Evolutionary conservation across 1,140 invertebrate species (phyloP), one percentile per base, ranked within the genome.

Genomic region (Ruditapes philippinarum): DNA sequence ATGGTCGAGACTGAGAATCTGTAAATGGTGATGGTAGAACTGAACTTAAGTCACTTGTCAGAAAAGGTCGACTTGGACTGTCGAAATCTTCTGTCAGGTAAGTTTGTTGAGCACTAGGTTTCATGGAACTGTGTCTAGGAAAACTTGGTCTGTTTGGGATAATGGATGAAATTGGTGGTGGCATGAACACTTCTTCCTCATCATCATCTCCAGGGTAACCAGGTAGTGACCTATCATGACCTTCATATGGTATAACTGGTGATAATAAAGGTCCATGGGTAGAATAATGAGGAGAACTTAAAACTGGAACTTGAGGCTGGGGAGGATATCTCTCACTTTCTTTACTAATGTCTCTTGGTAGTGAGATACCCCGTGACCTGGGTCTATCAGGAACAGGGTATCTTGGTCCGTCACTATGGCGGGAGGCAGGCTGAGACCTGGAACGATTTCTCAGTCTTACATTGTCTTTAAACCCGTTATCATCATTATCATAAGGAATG

Each of bases 41-140:
- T 22, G 95, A 95, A 82, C 94, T 95, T 84, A 95, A 93, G 88
- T 95, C 94, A 68, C 91, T 89, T 12, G 92, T 60, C 40, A 82
- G 80, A 57, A 93, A 93, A 22, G 90, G 91, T 42, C 83, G 85
- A 57, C 79, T 31, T 22, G 79, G 76, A 62, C 45, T 65, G 65
- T 89, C 68, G 62, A 89, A 42, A 49, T 89, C 90, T 31, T 89
- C 91, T 33, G 91, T 93, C 2, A 93, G 88, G 81, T 92, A 93
- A 19, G 92, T 93, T 60, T 89, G 89, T 60, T 89, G 89, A 38
- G 70, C 49, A 14, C 87, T 62, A 7, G 93, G 93, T 81, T 93
- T 93, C 91, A 92, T 91, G 45, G 93, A 92, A 81, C 92, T 93
- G 74, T 93, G 93, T 25, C 92, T 90, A 42, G 92, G 92, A 22